Evolutionary conservation across 1,140 invertebrate species (phyloP).

Genomic region (Potamilus streckersoni): DNA sequence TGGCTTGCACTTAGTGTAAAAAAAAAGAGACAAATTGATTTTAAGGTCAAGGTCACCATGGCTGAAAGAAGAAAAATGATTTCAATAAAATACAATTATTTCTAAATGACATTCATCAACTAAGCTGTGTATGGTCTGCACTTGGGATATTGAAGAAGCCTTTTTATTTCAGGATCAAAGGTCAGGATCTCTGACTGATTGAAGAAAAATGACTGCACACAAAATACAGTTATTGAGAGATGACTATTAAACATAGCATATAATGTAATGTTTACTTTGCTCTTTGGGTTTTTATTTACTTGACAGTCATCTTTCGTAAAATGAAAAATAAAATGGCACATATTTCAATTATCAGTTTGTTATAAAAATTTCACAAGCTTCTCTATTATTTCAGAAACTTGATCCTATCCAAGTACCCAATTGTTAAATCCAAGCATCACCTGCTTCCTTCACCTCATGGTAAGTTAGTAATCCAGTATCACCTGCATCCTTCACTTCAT

Average conservation of each 20-base stretch:
- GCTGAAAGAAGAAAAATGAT: too few species aligned
- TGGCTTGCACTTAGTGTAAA: too few species aligned
- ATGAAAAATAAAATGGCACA: neutral
- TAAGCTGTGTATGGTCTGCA: too few species aligned
- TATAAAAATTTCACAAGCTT: neutral
- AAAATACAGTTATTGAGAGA: neutral
- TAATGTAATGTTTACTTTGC: too few species aligned
- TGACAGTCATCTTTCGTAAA: neutral
- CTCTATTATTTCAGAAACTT: constrained; percentile 57
- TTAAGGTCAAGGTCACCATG: too few species aligned
- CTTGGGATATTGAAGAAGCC: too few species aligned
- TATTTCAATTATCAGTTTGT: neutral
- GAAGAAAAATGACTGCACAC: too few species aligned
- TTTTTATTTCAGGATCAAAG: too few species aligned
- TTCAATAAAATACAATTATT: too few species aligned
- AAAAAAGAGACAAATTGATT: too few species aligned
- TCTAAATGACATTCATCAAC: too few species aligned
- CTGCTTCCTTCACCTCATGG: constrained; percentile 67
- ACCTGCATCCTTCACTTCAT: constrained; percentile 56
- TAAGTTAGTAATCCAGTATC: constrained; percentile 28
- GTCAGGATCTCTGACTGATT: too few species aligned
- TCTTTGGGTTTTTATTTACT: neutral
- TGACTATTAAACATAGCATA: neutral
- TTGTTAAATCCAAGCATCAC: constrained; percentile 66
- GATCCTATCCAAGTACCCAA: constrained; percentile 67